Conservation (phyloP, 2,113 vertebrate genomes). For the Chaetops frenatus region DNA sequence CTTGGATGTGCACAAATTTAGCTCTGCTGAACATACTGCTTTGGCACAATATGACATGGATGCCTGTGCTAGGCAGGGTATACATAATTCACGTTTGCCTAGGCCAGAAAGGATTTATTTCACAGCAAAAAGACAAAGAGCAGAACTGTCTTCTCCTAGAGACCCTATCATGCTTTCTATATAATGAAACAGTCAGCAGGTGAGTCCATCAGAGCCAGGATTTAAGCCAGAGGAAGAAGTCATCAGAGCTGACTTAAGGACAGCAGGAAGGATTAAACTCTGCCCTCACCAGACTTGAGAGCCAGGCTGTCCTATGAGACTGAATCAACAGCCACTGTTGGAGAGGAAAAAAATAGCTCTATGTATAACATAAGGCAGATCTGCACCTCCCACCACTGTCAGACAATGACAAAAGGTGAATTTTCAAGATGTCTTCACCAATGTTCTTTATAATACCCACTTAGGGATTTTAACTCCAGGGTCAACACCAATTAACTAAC, state of each 20-base stretch:
- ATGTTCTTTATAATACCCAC: not conserved
- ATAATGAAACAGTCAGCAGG: not conserved
- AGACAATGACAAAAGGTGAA: not conserved
- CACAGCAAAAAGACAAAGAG: not conserved
- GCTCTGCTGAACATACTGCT: not conserved
- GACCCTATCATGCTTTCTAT: not conserved
- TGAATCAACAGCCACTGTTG: not conserved
- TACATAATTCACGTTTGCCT: not conserved
- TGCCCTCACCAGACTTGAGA: not conserved
- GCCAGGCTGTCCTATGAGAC: not conserved
- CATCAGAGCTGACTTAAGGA: not conserved
- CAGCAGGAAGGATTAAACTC: not conserved
- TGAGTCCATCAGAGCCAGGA: not conserved
- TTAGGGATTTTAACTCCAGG: not conserved
- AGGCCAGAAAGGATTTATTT: not conserved
- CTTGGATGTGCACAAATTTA: not conserved
- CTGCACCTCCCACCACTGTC: not conserved
- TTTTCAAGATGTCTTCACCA: not conserved
- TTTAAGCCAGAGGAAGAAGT: not conserved
- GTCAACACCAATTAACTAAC: not conserved
- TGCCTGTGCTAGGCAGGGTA: not conserved
- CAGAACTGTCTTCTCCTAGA: not conserved
- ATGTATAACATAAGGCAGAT: not conserved
- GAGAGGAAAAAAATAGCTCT: not conserved
- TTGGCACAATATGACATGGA: not conserved